Conservation (phyloP, 2,888 invertebrate genomes). For the Agonum fuliginosum region DNA sequence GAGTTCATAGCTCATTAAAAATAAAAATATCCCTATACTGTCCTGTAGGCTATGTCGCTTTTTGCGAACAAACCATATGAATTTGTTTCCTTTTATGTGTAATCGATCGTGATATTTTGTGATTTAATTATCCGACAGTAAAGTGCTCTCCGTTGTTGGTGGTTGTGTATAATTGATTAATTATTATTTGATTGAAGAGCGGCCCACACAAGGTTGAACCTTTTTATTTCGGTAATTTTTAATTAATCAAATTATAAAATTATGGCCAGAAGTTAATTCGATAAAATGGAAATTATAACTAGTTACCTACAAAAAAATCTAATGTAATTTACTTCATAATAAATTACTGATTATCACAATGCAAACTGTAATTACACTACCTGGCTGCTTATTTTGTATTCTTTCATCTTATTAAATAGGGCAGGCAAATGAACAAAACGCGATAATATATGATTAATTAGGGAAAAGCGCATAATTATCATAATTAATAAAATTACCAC, state of each 20-base stretch:
- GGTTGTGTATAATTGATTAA: not conserved
- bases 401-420: constrained; percentile 2
- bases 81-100: constrained; percentile 42
- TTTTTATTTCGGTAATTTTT: not conserved
- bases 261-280: not conserved
- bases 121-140: constrained; percentile 3
- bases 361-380: constrained; percentile 5
- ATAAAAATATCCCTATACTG: too few relatives aligned
- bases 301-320: not conserved
- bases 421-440: not conserved
- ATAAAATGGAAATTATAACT: not conserved
- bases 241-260: not conserved
- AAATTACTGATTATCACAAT: constrained; percentile 1
- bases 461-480: constrained; percentile 2
- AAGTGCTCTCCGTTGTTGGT: not conserved
- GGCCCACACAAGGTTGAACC: not conserved
- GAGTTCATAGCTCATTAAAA: too few relatives aligned
- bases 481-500: constrained; percentile 6
- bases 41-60: too few relatives aligned
- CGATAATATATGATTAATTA: constrained; percentile 32
- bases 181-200: constrained; percentile 6
- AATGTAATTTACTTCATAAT: not conserved
- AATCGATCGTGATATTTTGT: constrained; percentile 10
- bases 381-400: not conserved
- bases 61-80: not conserved